phyloP scores from a whole-genome alignment of 2,888 invertebrate species.

The Tetanocera ferruginea region DNA sequence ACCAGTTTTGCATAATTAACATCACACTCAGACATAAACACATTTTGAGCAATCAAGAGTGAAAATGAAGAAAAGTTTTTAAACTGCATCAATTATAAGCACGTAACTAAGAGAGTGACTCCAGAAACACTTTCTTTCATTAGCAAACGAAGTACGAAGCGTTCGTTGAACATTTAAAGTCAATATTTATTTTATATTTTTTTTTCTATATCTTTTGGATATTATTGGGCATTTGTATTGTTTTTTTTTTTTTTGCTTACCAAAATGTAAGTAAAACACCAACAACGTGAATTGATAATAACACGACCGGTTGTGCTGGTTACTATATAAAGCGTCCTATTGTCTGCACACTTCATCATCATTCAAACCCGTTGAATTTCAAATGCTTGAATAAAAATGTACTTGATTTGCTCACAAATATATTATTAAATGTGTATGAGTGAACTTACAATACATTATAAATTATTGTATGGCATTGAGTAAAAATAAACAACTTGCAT shows the following conservation, averaged over 20 bases:
- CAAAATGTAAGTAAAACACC: neutral
- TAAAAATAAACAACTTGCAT: too few species aligned
- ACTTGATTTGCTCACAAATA: too few species aligned
- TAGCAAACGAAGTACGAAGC: neutral
- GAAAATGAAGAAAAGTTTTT: neutral
- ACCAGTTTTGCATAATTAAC: too few species aligned
- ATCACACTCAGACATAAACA: too few species aligned
- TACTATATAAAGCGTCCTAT: neutral
- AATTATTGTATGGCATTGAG: too few species aligned
- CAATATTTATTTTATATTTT: neutral
- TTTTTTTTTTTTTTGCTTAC: neutral
- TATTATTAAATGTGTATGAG: too few species aligned
- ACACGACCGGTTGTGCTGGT: neutral
- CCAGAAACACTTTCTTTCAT: slow-evolving; percentile 15
- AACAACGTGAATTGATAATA: neutral
- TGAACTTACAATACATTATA: too few species aligned
- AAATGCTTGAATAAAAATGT: neutral
- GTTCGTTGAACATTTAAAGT: neutral
- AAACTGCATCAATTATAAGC: slow-evolving; percentile 16
- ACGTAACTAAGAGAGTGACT: neutral
- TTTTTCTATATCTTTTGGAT: neutral
- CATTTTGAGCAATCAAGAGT: slow-evolving; percentile 1
- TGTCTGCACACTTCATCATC: neutral
- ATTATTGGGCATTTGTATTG: neutral
- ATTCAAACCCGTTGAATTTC: neutral